These are phyloP conservation scores for Coleophora flavipennella DNA, from an alignment of 2,888 invertebrate genomes.

Conservation along the genomic window DNA sequence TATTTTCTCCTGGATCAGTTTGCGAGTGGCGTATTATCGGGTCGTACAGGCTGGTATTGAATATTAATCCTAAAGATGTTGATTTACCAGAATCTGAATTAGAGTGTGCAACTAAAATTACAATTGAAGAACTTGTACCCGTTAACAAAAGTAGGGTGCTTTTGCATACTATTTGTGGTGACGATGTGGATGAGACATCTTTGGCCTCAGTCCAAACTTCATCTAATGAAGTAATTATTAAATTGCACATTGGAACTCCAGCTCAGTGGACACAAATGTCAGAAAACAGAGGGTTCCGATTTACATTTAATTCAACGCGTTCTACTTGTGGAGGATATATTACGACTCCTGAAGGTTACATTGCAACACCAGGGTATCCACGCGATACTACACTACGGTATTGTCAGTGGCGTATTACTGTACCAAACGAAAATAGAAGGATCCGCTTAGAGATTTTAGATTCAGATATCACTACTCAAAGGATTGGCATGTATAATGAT, in stretches of 20 bases:
- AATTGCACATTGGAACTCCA: conserved; percentile 39
- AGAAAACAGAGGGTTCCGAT: conserved; percentile 68
- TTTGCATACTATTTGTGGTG: conserved; percentile 37
- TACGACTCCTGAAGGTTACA: conserved; percentile 75
- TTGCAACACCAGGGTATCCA: conserved; percentile 82
- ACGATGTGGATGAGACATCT: conserved; percentile 17
- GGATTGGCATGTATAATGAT: conserved; percentile 71
- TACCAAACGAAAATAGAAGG: conserved; percentile 46
- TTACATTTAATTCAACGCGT: conserved; percentile 73
- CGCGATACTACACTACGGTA: conserved; percentile 36
- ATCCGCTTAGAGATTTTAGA: conserved; percentile 67
- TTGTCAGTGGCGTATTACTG: conserved; percentile 47
- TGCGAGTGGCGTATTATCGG: conserved; percentile 83
- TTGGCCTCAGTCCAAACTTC: conserved; percentile 33
- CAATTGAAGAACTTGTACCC: conserved; percentile 40
- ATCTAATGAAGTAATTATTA: conserved; percentile 41
- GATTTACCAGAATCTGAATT: conserved; percentile 37
- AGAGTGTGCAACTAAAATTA: conserved; percentile 44
- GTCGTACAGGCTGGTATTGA: conserved; percentile 26
- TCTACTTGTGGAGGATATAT: conserved; percentile 79
- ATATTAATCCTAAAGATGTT: conserved; percentile 32
- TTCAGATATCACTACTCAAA: conserved; percentile 45
- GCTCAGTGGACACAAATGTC: conserved; percentile 35
- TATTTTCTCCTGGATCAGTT: conserved; percentile 68
- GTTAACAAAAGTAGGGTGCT: conserved; percentile 32